phyloP scores from a whole-genome alignment of 2,888 invertebrate genomes.

The Ypsolopha scabrella region DNA sequence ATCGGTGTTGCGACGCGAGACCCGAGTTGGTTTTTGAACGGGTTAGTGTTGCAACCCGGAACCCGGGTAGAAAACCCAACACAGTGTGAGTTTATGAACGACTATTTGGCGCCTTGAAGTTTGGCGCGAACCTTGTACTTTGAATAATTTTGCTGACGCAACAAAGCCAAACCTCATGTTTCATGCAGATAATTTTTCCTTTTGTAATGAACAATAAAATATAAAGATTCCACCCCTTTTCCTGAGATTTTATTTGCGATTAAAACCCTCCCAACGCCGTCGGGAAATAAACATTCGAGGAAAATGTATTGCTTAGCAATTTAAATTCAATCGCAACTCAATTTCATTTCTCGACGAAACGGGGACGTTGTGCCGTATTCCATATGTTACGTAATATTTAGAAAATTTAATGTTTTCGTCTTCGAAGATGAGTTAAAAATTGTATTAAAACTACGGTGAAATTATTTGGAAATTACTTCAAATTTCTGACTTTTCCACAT shows the following conservation, averaged over 20 bases:
- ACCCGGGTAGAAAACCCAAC: too few relatives aligned
- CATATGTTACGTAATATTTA: not conserved
- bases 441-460: not conserved
- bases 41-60: too few relatives aligned
- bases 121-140: too few relatives aligned
- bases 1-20: too few relatives aligned
- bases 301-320: conserved; percentile 5
- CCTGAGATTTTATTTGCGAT: conserved; percentile 4
- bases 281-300: conserved; percentile 2
- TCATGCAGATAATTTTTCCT: not conserved
- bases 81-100: too few relatives aligned
- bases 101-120: too few relatives aligned
- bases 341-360: conserved; percentile 1
- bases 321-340: conserved; percentile 3
- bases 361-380: not conserved
- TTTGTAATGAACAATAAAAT: not conserved
- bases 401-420: not conserved
- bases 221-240: not conserved
- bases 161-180: not conserved
- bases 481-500: too few relatives aligned
- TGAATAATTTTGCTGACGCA: not conserved
- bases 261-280: not conserved
- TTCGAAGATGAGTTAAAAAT: not conserved
- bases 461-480: too few relatives aligned
- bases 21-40: too few relatives aligned